Base-by-base conservation (phyloP, 2,888 invertebrate species). In the Pseudolycoriella hygida region DNA sequence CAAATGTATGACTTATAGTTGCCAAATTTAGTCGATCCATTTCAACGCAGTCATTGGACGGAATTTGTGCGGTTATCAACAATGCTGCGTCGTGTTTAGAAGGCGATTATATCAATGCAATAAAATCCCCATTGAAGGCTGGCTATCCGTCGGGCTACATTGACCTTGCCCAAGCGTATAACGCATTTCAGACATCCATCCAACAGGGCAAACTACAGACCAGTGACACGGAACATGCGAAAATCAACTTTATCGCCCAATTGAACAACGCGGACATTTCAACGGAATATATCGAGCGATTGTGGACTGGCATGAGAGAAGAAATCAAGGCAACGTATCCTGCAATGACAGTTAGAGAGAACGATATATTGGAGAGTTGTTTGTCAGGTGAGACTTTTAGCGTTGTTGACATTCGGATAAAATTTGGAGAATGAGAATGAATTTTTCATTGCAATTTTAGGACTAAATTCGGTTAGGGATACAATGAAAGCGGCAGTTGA, bases 51-150 rank as follows among this genome's bases (percentile, higher is more conserved):
- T 93, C 88, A 59, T 75, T 96, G 47, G 96, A 97, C 66, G 96
- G 93, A 44, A 82, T 89, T 40, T 98, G 98, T 69, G 94, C 90
- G 2, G 87, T 93, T 54, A 79, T 98, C 20, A 98, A 98, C 68
- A 90, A 92, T 63, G 88, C 86, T 3, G 81, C 84, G 54, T 74
- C 85, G 1, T 76, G 85, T 50, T 68, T 98, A 48, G 96, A 97
- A 68, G 80, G 82, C 34, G 82, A 83, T 55, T 86, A 83, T 60
- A 75, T 81, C 31, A 75, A 74, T 49, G 76, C 84, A 40, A 67
- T 93, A 40, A 74, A 77, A 49, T 70, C 73, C 31, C 75, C 80
- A 45, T 68, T 96, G 40, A 76, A 82, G 52, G 53, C 58, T 55
- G 87, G 87, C 2, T 86, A 82, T 60, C 83, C 85, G 1, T 76